Conservation (phyloP, 2,113 vertebrate genomes). For the Polyodon spathula region DNA sequence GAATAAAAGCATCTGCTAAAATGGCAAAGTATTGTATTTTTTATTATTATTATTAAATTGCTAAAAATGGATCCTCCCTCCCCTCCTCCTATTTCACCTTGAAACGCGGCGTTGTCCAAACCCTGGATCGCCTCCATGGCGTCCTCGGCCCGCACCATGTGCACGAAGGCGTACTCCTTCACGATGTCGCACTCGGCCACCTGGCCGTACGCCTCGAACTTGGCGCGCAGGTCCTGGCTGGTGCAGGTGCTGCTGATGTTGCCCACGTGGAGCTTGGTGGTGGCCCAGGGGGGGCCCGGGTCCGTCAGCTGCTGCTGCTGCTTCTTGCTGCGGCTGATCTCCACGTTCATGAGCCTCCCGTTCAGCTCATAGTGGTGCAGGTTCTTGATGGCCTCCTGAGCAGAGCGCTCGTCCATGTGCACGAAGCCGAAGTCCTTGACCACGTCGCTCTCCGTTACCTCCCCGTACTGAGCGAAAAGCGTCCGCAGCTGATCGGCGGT, state of each 20-base stretch:
- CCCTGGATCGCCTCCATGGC: constrained; percentile 88
- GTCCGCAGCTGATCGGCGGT: constrained; percentile 82
- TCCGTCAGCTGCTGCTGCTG: constrained; percentile 74
- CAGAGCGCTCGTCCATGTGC: constrained; percentile 82
- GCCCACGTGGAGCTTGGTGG: constrained; percentile 89
- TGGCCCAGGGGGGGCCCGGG: constrained; percentile 77
- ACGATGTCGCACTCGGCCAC: constrained; percentile 94
- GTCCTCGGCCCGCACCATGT: constrained; percentile 92
- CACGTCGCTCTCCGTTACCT: constrained; percentile 87
- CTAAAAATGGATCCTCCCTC: not conserved
- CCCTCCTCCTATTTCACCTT: constrained; percentile 66
- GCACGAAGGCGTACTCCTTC: constrained; percentile 93
- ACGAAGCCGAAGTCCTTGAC: constrained; percentile 96
- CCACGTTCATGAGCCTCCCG: constrained; percentile 85
- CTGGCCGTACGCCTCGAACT: constrained; percentile 84
- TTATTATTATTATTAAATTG: too few relatives aligned
- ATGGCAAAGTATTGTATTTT: too few relatives aligned
- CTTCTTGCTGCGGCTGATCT: constrained; percentile 87
- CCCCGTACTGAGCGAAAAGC: constrained; percentile 89
- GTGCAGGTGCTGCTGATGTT: constrained; percentile 78
- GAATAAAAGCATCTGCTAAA: too few relatives aligned
- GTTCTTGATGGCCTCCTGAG: constrained; percentile 83
- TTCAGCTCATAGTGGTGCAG: constrained; percentile 91
- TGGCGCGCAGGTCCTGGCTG: constrained; percentile 83
- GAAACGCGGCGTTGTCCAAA: constrained; percentile 83